Evolutionary conservation across 37 sponge, comb jelly and placozoan genomes (phyloP).

Genomic region (Aphrocallistes beatrix): DNA sequence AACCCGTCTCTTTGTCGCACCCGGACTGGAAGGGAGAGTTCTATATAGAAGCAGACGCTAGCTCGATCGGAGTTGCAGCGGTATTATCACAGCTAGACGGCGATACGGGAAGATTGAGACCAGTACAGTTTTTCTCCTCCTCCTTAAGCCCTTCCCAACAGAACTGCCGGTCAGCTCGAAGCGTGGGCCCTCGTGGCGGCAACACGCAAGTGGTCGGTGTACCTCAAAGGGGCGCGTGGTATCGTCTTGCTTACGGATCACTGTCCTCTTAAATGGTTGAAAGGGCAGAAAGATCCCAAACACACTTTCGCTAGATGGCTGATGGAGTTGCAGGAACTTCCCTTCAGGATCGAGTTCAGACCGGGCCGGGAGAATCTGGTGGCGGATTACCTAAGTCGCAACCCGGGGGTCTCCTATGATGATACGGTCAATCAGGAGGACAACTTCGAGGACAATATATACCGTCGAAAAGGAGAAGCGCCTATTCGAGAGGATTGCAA

Average conservation of each 20-base stretch:
- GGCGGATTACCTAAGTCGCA: constrained; percentile 10
- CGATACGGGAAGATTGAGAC: no score
- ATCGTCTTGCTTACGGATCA: neutral
- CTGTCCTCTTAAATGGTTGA: neutral
- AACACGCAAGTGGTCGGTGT: neutral
- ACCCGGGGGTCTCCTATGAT: neutral
- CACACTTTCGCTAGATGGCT: neutral
- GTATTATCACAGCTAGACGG: no score
- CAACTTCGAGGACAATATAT: neutral
- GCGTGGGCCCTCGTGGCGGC: neutral
- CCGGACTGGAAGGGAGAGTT: no score
- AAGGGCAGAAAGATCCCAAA: neutral
- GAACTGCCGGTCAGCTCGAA: no score
- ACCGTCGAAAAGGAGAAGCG: neutral
- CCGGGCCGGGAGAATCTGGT: neutral
- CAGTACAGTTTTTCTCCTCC: neutral
- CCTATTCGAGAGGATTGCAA: no score
- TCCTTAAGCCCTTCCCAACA: no score
- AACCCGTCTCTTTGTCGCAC: no score
- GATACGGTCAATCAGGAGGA: neutral
- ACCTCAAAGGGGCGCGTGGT: neutral
- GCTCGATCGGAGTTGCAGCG: no score
- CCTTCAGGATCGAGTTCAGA: neutral
- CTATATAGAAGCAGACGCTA: no score
- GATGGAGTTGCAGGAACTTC: neutral